Percentiles rank a stretch among this genome's conserved stretches.
These are phyloP conservation scores for Ailurus styani DNA, from an alignment of 2,113 vertebrate genomes.

Conservation along the genomic window DNA sequence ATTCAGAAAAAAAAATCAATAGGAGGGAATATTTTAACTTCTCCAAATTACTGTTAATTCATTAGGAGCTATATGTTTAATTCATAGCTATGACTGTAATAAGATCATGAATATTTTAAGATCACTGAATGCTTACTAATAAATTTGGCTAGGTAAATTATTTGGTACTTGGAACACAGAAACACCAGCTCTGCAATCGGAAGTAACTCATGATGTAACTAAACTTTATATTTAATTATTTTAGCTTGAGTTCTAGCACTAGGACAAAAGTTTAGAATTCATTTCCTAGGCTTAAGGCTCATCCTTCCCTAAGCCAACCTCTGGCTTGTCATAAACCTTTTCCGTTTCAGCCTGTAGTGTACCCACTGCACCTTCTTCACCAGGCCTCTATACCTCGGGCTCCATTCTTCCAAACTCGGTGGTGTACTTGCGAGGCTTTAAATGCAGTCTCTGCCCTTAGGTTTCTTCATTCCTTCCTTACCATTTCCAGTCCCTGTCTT, in stretches of 20 bases:
- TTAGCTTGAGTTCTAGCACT: neutral
- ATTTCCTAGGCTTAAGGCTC: neutral
- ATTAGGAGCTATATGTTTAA: neutral
- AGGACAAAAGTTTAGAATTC: neutral
- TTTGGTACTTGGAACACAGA: constrained; percentile 6
- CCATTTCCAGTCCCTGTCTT: neutral
- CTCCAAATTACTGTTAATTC: neutral
- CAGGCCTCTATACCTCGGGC: neutral
- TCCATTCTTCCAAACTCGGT: neutral
- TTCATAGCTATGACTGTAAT: neutral
- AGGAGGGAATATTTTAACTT: neutral
- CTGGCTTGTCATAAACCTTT: neutral
- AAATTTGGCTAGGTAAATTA: neutral
- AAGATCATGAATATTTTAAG: neutral
- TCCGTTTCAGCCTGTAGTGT: neutral
- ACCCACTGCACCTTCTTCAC: neutral
- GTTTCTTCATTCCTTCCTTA: neutral
- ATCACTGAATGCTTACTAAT: neutral
- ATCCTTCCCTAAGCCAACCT: neutral
- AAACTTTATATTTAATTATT: neutral
- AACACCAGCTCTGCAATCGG: neutral
- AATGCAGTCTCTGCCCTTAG: neutral
- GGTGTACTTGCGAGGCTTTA: neutral
- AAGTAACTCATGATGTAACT: neutral
- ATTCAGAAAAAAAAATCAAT: constrained; percentile 8